A percentile compares a stretch with the other conserved stretches of the same genome.
Evolutionary conservation across 2,113 vertebrate genomes (phyloP).

Genomic region (Percina caprodes): DNA sequence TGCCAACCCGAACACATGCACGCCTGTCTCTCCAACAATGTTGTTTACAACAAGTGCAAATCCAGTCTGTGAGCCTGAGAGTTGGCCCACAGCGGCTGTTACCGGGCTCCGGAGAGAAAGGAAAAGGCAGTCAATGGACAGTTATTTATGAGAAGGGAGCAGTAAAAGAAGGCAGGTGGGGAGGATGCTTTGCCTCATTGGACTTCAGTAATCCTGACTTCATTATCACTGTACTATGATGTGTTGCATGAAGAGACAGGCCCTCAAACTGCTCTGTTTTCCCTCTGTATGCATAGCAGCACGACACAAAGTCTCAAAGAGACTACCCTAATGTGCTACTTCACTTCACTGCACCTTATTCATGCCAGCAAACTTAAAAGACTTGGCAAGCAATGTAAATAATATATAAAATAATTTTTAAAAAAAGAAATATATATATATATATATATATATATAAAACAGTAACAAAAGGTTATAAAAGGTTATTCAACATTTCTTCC

Average conservation of each 20-base stretch:
- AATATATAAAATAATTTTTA: too few species aligned
- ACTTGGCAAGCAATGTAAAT: constrained; percentile 5
- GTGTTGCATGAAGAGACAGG: constrained; percentile 62
- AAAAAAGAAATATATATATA: too few species aligned
- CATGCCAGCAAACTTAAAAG: constrained; percentile 22
- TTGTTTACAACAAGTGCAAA: constrained; percentile 67
- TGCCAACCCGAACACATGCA: constrained; percentile 40
- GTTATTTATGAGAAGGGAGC: constrained; percentile 59
- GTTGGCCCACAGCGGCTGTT: constrained; percentile 50
- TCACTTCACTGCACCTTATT: constrained; percentile 30
- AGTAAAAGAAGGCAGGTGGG: constrained; percentile 48
- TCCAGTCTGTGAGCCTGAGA: constrained; percentile 37
- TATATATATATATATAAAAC: too few species aligned
- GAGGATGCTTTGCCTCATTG: constrained; percentile 58
- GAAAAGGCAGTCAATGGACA: constrained; percentile 43
- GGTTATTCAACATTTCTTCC: too few species aligned
- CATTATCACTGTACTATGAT: constrained; percentile 60
- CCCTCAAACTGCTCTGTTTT: constrained; percentile 30
- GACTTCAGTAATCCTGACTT: constrained; percentile 70
- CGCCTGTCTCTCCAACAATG: constrained; percentile 64
- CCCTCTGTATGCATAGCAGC: constrained; percentile 34
- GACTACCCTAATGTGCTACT: constrained; percentile 34
- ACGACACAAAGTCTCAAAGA: constrained; percentile 29
- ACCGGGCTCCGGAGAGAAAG: constrained; percentile 50
- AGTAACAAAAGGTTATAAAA: too few species aligned